phyloP scores from a whole-genome alignment of 2,797 vertebrate genomes.

The Sebastes melanostomus region DNA sequence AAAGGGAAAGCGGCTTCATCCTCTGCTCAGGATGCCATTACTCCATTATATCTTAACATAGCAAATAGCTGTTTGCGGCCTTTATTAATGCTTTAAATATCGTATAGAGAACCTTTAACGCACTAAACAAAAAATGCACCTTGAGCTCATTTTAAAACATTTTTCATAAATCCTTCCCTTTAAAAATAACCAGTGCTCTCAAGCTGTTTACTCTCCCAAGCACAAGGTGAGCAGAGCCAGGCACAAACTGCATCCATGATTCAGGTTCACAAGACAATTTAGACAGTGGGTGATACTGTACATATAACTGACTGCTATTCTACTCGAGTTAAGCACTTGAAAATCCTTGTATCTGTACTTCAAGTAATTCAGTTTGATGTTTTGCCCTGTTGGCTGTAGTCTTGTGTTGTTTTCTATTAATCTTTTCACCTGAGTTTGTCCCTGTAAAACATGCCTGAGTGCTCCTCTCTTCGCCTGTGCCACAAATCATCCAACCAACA shows the following conservation, averaged over 20 bases:
- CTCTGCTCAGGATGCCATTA: no score
- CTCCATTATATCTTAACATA: no score
- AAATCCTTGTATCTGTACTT: not conserved
- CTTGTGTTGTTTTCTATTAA: not conserved
- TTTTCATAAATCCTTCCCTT: no score
- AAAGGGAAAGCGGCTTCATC: no score
- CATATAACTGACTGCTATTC: not conserved
- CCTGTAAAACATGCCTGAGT: constrained; percentile 5
- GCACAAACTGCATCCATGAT: not conserved
- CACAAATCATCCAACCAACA: constrained; percentile 29
- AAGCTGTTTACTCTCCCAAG: not conserved
- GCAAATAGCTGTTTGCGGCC: no score
- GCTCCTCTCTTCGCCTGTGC: not conserved
- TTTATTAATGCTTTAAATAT: no score
- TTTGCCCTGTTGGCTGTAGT: not conserved
- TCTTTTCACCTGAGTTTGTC: not conserved
- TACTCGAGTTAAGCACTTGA: not conserved
- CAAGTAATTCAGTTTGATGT: not conserved
- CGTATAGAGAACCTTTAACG: not conserved
- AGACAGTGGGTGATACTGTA: not conserved
- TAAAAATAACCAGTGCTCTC: not conserved
- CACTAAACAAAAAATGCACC: not conserved
- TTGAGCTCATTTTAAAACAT: not conserved
- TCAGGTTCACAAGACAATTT: not conserved
- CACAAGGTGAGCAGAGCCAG: not conserved